phyloP scores from a whole-genome alignment of 2,113 vertebrate species.

The Hyaena hyaena region DNA sequence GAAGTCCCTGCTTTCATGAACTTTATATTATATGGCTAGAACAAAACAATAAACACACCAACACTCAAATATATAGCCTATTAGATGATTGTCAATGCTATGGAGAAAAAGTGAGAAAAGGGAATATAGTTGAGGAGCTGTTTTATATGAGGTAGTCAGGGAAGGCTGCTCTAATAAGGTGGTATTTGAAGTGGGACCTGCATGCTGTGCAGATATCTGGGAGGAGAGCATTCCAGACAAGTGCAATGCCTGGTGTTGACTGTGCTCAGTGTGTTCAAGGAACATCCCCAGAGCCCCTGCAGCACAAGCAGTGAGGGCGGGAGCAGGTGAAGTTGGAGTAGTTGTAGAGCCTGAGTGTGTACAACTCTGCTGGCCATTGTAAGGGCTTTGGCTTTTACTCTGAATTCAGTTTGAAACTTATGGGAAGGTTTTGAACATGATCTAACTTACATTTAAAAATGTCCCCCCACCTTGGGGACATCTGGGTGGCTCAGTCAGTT shows the following conservation, averaged over 20 bases:
- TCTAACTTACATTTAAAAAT: background rate
- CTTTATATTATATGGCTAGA: background rate
- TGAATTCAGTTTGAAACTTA: background rate
- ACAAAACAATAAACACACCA: background rate
- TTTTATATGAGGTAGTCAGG: background rate
- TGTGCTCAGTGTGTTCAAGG: background rate
- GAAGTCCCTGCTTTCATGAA: background rate
- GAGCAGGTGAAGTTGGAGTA: background rate
- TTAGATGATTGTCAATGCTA: background rate
- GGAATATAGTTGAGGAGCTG: background rate
- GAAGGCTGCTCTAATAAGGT: background rate
- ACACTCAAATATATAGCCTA: background rate
- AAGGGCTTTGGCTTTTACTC: background rate
- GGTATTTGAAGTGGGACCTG: background rate
- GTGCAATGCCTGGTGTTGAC: background rate
- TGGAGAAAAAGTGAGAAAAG: background rate
- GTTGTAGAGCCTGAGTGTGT: background rate
- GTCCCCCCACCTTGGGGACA: background rate
- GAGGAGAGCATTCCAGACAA: background rate
- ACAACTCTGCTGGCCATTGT: background rate
- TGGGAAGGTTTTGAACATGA: background rate
- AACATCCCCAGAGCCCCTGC: background rate
- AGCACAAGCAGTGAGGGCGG: background rate
- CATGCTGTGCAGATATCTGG: background rate
- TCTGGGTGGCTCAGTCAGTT: too few species aligned